Base-by-base conservation (phyloP, 2,888 invertebrate species). In the Brachyptera risi region DNA sequence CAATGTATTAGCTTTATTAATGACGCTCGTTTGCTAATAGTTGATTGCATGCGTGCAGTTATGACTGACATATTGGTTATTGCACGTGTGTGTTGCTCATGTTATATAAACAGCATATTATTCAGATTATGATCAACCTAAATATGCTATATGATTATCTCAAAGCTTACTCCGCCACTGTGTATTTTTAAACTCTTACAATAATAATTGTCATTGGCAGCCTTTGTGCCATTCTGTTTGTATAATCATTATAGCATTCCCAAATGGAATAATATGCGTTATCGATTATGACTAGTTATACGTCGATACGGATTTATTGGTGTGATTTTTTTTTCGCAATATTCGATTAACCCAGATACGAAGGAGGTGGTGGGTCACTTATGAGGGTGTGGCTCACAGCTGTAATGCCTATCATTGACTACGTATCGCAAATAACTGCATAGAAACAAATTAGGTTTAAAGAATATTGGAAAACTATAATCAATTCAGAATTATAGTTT, bases 291-390 rank as follows among this genome's bases (percentile, higher is more conserved):
- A 9, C 35, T 31, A 31, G 35, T 31, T 31, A 5, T 31, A 31
- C 7, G 11, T 31, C 35, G 5, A 5, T 31, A 31, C 11, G 35
- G 11, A 9, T 31, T 11, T 31, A 5, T 51, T 27, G 50, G 3
- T 17, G 24, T 17, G 50, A 51, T 15, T 51, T 51, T 21, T 24
- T 27, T 19, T 23, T 26, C 24, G 27, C 31, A 26, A 27, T 51
- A 51, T 51, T 51, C 27, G 26, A 51, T 51, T 51, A 51, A 51
- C 50, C 50, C 50, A 51, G 50, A 15, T 51, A 31, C 50, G 31
- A 27, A 15, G 50, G n/a, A 15, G 50, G n/a, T n/a, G n/a, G n/a
- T n/a, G n/a, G n/a, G n/a, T n/a, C n/a, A n/a, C n/a, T n/a, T n/a
- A n/a, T n/a, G n/a, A n/a, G n/a, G n/a, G n/a, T n/a, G n/a, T n/a